phyloP scores from a whole-genome alignment of 1,140 invertebrate species.

The Neodiprion virginianus region DNA sequence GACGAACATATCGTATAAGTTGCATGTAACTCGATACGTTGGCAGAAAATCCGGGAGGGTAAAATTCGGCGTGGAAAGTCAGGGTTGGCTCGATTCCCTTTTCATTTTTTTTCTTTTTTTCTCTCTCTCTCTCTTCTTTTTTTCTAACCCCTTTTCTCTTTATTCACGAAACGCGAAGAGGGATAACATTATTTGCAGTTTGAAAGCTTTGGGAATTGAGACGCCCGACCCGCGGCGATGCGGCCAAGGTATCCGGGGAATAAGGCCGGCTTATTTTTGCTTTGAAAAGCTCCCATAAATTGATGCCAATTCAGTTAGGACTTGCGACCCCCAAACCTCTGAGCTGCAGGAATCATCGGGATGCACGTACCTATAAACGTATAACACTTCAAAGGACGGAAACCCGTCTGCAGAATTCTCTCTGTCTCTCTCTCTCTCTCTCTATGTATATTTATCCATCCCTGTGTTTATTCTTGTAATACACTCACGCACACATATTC shows the following conservation, averaged over 20 bases:
- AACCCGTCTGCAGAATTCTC: no score
- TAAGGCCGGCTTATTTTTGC: background rate
- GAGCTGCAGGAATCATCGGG: background rate
- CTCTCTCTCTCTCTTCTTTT: background rate
- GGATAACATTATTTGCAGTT: conserved; percentile 8
- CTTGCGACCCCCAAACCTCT: background rate
- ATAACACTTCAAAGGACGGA: background rate
- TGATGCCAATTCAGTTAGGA: conserved; percentile 9
- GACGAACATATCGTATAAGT: no score
- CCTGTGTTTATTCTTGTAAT: no score
- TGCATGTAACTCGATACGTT: no score
- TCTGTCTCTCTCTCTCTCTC: no score
- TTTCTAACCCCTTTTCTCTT: background rate
- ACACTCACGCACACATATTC: no score
- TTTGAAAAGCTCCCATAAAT: conserved; percentile 12
- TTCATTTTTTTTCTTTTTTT: background rate
- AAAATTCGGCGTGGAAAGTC: no score
- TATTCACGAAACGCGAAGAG: background rate
- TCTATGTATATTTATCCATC: no score
- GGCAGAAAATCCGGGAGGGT: background rate
- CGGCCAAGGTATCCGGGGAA: background rate
- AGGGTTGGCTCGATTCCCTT: background rate
- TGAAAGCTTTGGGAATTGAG: conserved; percentile 12
- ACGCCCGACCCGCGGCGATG: background rate
- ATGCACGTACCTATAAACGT: no score